Base-by-base conservation (phyloP, 2,888 invertebrate genomes). In the Eretmocerus hayati region DNA sequence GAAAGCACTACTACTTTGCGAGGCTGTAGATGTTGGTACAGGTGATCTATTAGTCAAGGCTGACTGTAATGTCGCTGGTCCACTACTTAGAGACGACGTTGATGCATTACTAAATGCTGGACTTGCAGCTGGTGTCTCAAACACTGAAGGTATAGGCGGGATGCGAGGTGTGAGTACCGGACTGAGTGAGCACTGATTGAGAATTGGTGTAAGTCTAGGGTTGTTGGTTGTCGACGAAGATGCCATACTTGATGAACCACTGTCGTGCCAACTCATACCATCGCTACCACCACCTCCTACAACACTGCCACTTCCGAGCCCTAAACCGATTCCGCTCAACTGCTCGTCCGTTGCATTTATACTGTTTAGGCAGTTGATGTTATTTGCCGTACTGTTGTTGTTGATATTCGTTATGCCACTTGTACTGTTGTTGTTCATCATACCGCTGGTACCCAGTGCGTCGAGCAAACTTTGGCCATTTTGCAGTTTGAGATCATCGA, bases 81-180 rank as follows among this genome's bases (percentile, higher is more conserved):
- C n/a, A 13, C 32, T 32, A 37, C 53, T 66, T 19, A 66, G 54
- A 2, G 70, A 69, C 3, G 69, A 66, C 2, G 67, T 67, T 5
- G 69, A 70, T 6, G 68, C 63, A 26, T 64, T 67, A 50, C 69
- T 71, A 22, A 70, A 70, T 1, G 67, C 67, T 4, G 71, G 69
- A 60, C 68, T 68, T 4, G 63, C 61, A 5, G 56, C 56, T 1
- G 68, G 62, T 4, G 66, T 66, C 13, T 64, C 63, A 43, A 64
- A 67, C 4, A 63, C 58, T 11, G 61, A 60, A 26, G 49, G 55
- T 4, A 52, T 40, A 11, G 50, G 23, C 16, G 43, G 42, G 3
- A 53, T 40, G 36, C 56, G 53, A 39, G 63, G 62, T 19, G 64
- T 54, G 46, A 66, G 58, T 11, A 66, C 60, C 2, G 67, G 68